Evolutionary conservation across 2,888 invertebrate genomes (phyloP), one percentile per base, ranked within the genome.

Genomic region (Leistus spinibarbis): DNA sequence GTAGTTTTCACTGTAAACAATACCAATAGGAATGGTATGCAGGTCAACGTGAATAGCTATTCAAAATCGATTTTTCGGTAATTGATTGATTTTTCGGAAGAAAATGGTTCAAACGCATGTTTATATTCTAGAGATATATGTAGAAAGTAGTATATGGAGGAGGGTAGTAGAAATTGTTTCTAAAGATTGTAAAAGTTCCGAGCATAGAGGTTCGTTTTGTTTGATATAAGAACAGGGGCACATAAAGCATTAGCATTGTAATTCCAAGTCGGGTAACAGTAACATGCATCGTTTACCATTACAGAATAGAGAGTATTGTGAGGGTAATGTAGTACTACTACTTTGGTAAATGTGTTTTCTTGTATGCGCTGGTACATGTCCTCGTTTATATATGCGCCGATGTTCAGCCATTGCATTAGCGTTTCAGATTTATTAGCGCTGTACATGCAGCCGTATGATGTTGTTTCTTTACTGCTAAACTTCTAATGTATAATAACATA

Each of bases 401-500:
- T 20, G 62, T 62, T 57, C 60, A 60, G 60, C 40, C 53, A 62
- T 60, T 70, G 62, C 69, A 70, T 70, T 70, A 70, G 62, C 62
- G 40, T 40, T 40, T 40, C 62, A 62, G 69, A 70, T 70, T 70
- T 70, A 70, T 70, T 69, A 70, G 19, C 40, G 27, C 19, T 17
- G 23, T 40, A 63, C 63, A 40, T 62, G 62, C 67, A 54, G 60
- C 24, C 56, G 60, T 19, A 17, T 40, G 7, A 40, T 40, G 40
- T 10, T 40, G 40, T 40, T 40, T 60, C 57, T 60, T 60, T 19
- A 16, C 60, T 60, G 69, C 27, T 62, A 60, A 70, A 70, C 69
- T 60, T 62, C 56, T 70, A 70, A 70, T 70, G 62, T 70, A n/a
- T n/a, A 62, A 63, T 70, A 70, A 70, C 62, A 70, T 20, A 70